Conservation (phyloP, 2,888 invertebrate genomes). For the Dicranocentrus wangi region DNA sequence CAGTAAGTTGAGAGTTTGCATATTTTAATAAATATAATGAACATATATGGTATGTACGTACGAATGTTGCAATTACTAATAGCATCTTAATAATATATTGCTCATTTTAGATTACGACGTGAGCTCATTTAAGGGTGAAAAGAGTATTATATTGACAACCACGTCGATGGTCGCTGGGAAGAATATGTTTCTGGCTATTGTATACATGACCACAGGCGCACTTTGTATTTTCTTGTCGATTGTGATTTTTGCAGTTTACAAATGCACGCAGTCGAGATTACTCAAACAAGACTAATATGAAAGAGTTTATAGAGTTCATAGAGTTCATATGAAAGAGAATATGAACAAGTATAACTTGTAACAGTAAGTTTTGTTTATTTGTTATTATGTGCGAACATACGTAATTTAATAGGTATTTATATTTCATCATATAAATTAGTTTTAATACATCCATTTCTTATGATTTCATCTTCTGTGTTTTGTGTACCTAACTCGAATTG, state of each 20-base stretch:
- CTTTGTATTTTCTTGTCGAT: conserved; percentile 20
- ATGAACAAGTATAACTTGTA: too few relatives aligned
- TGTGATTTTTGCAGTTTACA: conserved; percentile 9
- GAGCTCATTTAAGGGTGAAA: conserved; percentile 44
- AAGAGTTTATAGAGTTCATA: too few relatives aligned
- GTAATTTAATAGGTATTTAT: too few relatives aligned
- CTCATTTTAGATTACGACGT: conserved; percentile 43
- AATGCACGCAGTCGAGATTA: neutral
- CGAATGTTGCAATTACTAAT: too few relatives aligned
- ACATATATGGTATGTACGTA: neutral
- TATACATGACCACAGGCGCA: conserved; percentile 44
- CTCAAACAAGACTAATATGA: neutral
- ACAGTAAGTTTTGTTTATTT: too few relatives aligned
- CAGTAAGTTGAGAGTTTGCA: conserved; percentile 34
- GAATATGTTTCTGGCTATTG: conserved; percentile 59
- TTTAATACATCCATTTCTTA: too few relatives aligned
- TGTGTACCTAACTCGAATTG: too few relatives aligned
- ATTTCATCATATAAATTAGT: too few relatives aligned
- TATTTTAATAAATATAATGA: neutral
- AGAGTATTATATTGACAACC: conserved; percentile 55
- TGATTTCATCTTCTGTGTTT: too few relatives aligned
- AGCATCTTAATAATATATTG: too few relatives aligned
- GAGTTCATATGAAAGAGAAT: too few relatives aligned
- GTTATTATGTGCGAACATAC: too few relatives aligned
- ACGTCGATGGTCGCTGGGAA: conserved; percentile 48